Base-by-base conservation (phyloP, 2,797 vertebrate species). In the Oryzias sinensis region DNA sequence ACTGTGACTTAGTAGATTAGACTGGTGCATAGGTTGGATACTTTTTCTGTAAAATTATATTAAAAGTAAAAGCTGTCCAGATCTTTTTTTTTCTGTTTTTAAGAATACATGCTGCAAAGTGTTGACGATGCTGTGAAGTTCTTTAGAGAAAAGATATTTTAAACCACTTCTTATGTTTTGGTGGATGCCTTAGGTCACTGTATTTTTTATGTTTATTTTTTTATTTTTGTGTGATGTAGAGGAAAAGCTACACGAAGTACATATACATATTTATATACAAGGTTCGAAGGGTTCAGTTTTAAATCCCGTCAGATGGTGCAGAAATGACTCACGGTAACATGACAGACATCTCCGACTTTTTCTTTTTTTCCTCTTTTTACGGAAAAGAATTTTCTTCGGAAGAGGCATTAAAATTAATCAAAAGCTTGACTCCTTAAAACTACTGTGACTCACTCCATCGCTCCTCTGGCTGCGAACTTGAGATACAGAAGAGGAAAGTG, bases 381-480 rank as follows among this genome's bases (percentile, higher is more conserved):
- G 55, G 57, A 60, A 43, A 67, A 5, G 18, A 22, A 63, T 75
- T 83, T 79, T 71, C 56, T 72, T 50, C 41, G 68, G 54, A 70
- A 84, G 80, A 77, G 78, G 74, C 81, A 87, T 89, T 89, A 83
- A 85, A 87, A 88, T 85, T 70, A 83, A 85, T 88, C 81, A 87
- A 87, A 88, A 85, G 86, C 81, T 72, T 62, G 50, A 62, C 68
- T 77, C 37, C 62, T 84, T 84, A 75, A 79, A 83, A 72, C 49
- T 70, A 27, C 71, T 57, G 43, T 78, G 79, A 80, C 60, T 79
- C 81, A 81, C 61, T 80, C 71, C 14, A 42, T 70, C 75, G 62
- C 61, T 70, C 49, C 56, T 48, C 62, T 78, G 1, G 53, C 84
- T 74, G 73, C 6, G 52, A 82, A 76, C 70, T 73, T 41, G 62